phyloP scores from a whole-genome alignment of 2,888 invertebrate species.

The Crocallis elinguaria region DNA sequence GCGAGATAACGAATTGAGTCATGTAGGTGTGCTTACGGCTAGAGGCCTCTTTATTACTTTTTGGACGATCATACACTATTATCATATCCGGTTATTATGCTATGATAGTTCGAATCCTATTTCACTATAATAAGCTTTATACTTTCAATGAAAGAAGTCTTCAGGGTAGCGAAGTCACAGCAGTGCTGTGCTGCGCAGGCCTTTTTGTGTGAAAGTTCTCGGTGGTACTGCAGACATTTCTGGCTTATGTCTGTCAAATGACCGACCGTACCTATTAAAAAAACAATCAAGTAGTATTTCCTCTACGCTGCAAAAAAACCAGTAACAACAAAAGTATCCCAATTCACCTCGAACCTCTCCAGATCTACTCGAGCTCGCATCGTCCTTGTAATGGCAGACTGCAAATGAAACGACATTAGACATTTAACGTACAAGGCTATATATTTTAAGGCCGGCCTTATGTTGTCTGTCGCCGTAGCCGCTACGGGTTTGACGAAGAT shows the following conservation, averaged over 20 bases:
- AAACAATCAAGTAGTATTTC: too few relatives aligned
- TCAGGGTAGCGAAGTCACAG: too few relatives aligned
- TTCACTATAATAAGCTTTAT: too few relatives aligned
- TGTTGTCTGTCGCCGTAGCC: slow-evolving; percentile 77
- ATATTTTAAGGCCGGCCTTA: slow-evolving; percentile 74
- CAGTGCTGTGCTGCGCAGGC: too few relatives aligned
- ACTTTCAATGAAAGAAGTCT: too few relatives aligned
- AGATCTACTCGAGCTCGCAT: slow-evolving; percentile 40
- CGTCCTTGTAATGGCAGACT: slow-evolving; percentile 56
- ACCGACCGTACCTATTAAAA: too few relatives aligned
- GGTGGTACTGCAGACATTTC: too few relatives aligned
- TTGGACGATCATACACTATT: slow-evolving; percentile 15
- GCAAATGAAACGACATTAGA: slow-evolving; percentile 77
- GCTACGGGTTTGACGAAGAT: slow-evolving; percentile 74
- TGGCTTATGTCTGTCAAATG: too few relatives aligned
- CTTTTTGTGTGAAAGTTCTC: too few relatives aligned
- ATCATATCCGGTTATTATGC: slow-evolving; percentile 15
- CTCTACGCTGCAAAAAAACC: not conserved
- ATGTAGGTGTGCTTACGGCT: slow-evolving; percentile 19
- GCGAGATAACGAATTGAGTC: slow-evolving; percentile 34
- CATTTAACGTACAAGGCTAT: slow-evolving; percentile 79
- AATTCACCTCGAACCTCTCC: slow-evolving; percentile 12
- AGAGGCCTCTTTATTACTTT: slow-evolving; percentile 24
- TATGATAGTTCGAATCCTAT: too few relatives aligned
- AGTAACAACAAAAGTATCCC: not conserved